phyloP scores from a whole-genome alignment of 2,113 vertebrate genomes.

The Pseudorasbora parva region DNA sequence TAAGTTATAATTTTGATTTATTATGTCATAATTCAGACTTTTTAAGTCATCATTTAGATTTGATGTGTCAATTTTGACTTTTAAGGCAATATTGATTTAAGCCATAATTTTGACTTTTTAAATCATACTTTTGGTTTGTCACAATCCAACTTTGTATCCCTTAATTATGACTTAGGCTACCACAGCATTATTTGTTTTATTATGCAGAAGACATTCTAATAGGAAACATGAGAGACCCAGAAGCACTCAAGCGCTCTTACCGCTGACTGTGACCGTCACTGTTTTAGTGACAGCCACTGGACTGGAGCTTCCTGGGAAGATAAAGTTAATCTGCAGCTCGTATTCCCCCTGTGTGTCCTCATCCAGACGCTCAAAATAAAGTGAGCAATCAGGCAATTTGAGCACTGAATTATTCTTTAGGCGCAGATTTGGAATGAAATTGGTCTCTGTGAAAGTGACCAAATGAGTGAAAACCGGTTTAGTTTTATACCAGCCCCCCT shows the following conservation, averaged over 20 bases:
- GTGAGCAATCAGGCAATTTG: constrained; percentile 64
- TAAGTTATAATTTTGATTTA: no score
- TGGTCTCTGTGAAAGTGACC: constrained; percentile 68
- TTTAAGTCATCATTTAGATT: no score
- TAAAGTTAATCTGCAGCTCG: constrained; percentile 70
- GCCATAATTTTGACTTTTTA: no score
- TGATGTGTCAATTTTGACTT: no score
- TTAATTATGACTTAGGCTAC: no score
- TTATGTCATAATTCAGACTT: no score
- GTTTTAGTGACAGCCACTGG: constrained; percentile 62
- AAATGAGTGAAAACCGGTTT: constrained; percentile 54
- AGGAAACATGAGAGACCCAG: background rate
- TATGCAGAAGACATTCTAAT: no score
- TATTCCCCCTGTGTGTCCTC: constrained; percentile 72
- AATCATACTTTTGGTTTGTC: no score
- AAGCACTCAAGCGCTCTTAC: constrained; percentile 63
- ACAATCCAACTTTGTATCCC: no score
- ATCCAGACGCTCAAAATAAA: constrained; percentile 65
- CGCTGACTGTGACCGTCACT: constrained; percentile 73
- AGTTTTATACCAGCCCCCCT: constrained; percentile 74
- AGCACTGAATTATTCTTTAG: constrained; percentile 62
- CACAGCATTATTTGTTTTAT: no score
- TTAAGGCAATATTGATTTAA: no score
- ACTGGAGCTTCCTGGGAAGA: constrained; percentile 57
- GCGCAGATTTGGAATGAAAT: constrained; percentile 62